Percentiles rank a stretch among this genome's conserved stretches.
phyloP scores from a whole-genome alignment of 2,888 invertebrate species.

The Pheosia tremula region DNA sequence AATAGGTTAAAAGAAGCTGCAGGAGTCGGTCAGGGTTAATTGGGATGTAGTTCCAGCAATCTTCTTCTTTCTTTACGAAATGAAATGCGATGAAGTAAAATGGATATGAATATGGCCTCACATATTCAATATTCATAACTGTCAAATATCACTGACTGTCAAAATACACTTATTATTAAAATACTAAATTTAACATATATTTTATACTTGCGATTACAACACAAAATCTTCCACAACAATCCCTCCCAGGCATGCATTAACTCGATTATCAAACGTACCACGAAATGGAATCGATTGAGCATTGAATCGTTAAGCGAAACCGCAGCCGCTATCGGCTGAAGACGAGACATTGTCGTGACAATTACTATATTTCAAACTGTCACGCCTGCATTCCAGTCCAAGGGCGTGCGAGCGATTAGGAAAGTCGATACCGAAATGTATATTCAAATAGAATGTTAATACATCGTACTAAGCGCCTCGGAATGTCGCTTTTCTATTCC shows the following conservation, averaged over 20 bases:
- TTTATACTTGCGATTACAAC: neutral
- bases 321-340: constrained; percentile 24
- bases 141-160: too few species aligned
- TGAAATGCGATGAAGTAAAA: too few species aligned
- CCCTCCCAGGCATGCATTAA: constrained; percentile 14
- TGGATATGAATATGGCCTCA: too few species aligned
- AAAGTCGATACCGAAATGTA: neutral
- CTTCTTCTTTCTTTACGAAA: too few species aligned
- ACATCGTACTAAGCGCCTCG: neutral
- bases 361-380: constrained; percentile 43
- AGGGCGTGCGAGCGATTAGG: constrained; percentile 13
- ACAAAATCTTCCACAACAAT: neutral
- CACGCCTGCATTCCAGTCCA: constrained; percentile 28
- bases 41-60: neutral
- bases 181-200: too few species aligned
- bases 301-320: constrained; percentile 36
- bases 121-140: too few species aligned
- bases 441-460: neutral
- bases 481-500: neutral
- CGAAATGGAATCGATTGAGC: constrained; percentile 30
- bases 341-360: constrained; percentile 33
- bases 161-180: too few species aligned
- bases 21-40: neutral
- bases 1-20: neutral
- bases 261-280: constrained; percentile 25